phyloP scores from a whole-genome alignment of 2,113 vertebrate species.

The Odobenus rosmarus region DNA sequence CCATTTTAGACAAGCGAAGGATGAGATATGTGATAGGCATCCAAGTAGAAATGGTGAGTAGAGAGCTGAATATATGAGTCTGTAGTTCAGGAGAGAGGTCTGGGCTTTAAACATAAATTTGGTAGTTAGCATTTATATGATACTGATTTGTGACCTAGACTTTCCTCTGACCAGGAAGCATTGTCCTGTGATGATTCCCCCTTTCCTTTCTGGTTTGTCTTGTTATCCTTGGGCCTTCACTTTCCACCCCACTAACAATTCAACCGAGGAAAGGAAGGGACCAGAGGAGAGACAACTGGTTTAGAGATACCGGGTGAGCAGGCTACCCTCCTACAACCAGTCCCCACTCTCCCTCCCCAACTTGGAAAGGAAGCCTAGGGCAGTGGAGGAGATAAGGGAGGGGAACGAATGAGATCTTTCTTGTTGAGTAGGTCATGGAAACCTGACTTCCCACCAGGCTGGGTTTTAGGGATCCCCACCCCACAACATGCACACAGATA shows the following conservation, averaged over 20 bases:
- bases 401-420: not conserved
- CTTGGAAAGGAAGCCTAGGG: not conserved
- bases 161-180: not conserved
- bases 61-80: not conserved
- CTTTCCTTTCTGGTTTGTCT: not conserved
- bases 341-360: not conserved
- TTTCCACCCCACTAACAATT: not conserved
- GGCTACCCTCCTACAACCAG: not conserved
- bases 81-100: not conserved
- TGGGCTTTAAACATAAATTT: not conserved
- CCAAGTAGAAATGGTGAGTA: not conserved
- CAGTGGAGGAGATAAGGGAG: not conserved
- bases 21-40: not conserved
- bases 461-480: not conserved
- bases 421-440: not conserved
- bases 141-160: not conserved
- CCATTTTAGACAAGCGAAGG: not conserved
- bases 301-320: not conserved
- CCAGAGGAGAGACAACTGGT: not conserved
- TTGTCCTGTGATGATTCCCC: not conserved
- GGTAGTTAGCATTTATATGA: not conserved
- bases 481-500: not conserved
- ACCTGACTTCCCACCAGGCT: not conserved
- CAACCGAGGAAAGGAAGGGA: not conserved
- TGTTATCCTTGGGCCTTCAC: not conserved